Conservation (phyloP, 2,113 vertebrate genomes). For the Pyxicephalus adspersus region DNA sequence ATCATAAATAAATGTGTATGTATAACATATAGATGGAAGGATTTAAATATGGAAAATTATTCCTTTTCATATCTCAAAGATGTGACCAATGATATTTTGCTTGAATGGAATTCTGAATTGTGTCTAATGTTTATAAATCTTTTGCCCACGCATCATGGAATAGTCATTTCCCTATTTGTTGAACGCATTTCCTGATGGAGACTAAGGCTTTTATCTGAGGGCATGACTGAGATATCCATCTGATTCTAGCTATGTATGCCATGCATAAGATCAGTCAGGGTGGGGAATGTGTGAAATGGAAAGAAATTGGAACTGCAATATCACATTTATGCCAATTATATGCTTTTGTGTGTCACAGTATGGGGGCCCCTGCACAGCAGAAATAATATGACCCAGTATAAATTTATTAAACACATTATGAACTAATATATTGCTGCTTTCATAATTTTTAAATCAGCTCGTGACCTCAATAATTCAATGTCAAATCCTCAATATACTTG, state of each 20-base stretch:
- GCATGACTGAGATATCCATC: conserved; percentile 45
- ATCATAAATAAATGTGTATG: no score
- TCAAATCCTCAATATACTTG: no score
- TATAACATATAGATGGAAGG: background rate
- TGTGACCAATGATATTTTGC: background rate
- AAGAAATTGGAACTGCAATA: background rate
- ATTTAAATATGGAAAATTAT: no score
- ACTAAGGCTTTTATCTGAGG: conserved; percentile 43
- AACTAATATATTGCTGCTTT: no score
- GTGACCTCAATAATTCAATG: no score
- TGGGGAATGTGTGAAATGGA: conserved; percentile 17
- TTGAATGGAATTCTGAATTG: background rate
- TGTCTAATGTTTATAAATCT: conserved; percentile 11
- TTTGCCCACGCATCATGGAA: conserved; percentile 37
- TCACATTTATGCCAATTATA: background rate
- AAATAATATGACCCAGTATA: no score
- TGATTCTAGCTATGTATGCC: conserved; percentile 7
- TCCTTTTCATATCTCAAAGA: no score
- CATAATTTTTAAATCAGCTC: no score
- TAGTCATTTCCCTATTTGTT: conserved; percentile 21
- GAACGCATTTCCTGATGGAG: conserved; percentile 42
- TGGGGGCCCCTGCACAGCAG: no score
- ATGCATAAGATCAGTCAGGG: conserved; percentile 4
- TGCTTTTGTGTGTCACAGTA: no score
- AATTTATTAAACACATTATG: no score